phyloP scores from a whole-genome alignment of 2,888 invertebrate species.

The Diarsia mendica region DNA sequence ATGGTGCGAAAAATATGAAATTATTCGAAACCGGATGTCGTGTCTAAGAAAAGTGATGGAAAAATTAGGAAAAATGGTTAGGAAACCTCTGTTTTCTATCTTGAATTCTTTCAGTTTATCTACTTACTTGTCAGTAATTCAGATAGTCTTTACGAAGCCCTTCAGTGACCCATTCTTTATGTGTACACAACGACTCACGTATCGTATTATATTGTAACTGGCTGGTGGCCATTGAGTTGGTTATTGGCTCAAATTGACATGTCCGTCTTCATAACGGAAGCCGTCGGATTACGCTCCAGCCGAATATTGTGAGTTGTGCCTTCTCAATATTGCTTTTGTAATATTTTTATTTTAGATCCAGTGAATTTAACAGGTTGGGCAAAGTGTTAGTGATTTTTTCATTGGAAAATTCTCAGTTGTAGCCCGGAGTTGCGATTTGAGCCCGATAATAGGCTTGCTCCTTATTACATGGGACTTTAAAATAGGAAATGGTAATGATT shows the following conservation, averaged over 20 bases:
- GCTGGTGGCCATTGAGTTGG: slow-evolving; percentile 51
- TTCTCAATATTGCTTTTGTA: not conserved
- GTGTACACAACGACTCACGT: not conserved
- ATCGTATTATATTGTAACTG: slow-evolving; percentile 14
- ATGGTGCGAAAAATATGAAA: not conserved
- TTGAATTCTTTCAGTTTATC: not conserved
- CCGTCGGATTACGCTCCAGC: slow-evolving; percentile 72
- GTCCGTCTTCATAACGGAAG: slow-evolving; percentile 88
- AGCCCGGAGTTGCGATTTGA: not conserved
- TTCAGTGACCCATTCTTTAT: not conserved
- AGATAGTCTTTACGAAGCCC: not conserved
- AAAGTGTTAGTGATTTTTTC: not conserved
- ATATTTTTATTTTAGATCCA: not conserved
- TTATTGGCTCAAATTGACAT: slow-evolving; percentile 88
- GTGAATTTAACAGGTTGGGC: not conserved
- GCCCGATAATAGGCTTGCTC: not conserved
- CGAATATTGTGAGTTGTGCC: slow-evolving; percentile 38
- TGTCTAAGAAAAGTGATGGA: not conserved
- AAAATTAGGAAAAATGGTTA: not conserved
- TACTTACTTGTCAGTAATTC: not conserved
- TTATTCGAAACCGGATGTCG: not conserved
- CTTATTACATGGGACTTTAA: not conserved
- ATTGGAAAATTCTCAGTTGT: not conserved
- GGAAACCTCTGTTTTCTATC: not conserved
- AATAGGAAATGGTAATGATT: no score